Percentiles rank a stretch among this genome's conserved stretches.
phyloP scores from a whole-genome alignment of 2,888 invertebrate genomes.

The Caenorhabditis sp. region DNA sequence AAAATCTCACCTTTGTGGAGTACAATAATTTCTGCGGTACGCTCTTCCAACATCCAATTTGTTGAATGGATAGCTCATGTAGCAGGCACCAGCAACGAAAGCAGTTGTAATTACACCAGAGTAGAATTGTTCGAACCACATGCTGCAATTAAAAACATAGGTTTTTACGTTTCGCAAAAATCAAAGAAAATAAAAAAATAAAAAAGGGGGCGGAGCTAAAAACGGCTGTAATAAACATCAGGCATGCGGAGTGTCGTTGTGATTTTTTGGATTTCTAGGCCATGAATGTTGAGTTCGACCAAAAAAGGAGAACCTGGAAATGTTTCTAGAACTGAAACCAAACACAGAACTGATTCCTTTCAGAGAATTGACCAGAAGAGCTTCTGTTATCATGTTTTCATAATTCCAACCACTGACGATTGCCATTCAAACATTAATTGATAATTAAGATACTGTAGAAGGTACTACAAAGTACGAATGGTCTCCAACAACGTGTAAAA shows the following conservation, averaged over 20 bases:
- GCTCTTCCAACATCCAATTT: slow-evolving; percentile 61
- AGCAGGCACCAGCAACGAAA: slow-evolving; percentile 62
- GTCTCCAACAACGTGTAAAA: no score
- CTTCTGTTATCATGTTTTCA: no score
- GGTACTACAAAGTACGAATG: no score
- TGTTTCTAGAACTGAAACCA: no score
- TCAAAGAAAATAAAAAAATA: not conserved
- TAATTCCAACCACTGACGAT: no score
- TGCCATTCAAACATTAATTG: no score
- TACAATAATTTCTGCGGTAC: slow-evolving; percentile 55
- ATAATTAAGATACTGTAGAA: no score
- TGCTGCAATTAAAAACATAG: slow-evolving; percentile 12
- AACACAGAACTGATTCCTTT: no score
- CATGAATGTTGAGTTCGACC: not conserved
- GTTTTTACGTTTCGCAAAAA: not conserved
- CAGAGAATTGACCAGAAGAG: no score
- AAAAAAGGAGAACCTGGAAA: no score
- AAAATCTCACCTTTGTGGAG: slow-evolving; percentile 42
- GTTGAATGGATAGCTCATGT: slow-evolving; percentile 65
- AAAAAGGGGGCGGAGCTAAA: not conserved
- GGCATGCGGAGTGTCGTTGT: not conserved
- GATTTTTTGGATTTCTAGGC: not conserved
- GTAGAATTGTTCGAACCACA: slow-evolving; percentile 69
- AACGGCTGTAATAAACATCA: not conserved
- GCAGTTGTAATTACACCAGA: slow-evolving; percentile 61